These are phyloP conservation scores for Hoplias malabaricus DNA, from an alignment of 2,113 vertebrate species.

Conservation along the genomic window DNA sequence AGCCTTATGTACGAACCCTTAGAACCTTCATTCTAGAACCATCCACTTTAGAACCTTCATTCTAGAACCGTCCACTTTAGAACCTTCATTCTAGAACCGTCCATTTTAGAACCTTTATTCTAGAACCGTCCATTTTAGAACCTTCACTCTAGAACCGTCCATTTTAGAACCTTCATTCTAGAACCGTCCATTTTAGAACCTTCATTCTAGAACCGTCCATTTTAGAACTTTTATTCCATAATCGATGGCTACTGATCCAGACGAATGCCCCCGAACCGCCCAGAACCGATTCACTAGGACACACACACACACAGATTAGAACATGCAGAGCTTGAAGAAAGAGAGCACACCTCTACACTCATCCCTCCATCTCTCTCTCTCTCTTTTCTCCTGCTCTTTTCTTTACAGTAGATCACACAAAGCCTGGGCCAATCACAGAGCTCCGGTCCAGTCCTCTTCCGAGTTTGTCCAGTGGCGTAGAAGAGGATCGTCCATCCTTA, in stretches of 20 bases:
- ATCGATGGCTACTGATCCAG: not conserved
- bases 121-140: not conserved
- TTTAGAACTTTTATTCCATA: not conserved
- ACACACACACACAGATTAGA: conserved; percentile 31
- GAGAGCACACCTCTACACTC: conserved; percentile 25
- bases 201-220: not conserved
- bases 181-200: not conserved
- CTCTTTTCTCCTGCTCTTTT: conserved; percentile 1
- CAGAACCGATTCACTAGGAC: conserved; percentile 41
- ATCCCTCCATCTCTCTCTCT: not conserved
- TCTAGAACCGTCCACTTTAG: too few species aligned
- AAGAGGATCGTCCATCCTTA: not conserved
- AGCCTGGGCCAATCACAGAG: not conserved
- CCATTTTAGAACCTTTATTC: not conserved
- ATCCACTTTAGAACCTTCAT: too few species aligned
- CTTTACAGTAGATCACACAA: conserved; percentile 7
- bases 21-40: not conserved
- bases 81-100: too few species aligned
- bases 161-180: not conserved
- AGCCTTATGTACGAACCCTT: too few species aligned
- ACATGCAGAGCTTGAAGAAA: conserved; percentile 39
- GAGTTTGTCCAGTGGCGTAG: not conserved
- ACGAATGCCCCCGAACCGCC: conserved; percentile 9
- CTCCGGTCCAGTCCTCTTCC: not conserved
- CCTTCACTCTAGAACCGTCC: not conserved